Evolutionary conservation across 2,113 vertebrate genomes (phyloP), one percentile per base, ranked within the genome.

Genomic region (Galemys pyrenaicus): DNA sequence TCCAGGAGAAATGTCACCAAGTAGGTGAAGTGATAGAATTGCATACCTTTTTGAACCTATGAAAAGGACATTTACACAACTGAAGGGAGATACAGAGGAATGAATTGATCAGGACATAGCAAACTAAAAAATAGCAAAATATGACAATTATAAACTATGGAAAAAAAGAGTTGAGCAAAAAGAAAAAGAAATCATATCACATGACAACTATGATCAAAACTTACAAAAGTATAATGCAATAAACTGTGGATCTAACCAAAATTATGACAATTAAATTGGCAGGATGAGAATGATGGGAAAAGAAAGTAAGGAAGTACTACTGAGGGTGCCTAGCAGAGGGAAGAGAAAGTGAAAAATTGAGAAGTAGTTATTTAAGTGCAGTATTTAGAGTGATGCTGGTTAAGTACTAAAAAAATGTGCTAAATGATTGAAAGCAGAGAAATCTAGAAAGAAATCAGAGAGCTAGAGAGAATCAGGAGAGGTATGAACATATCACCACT

Each of bases 251-350:
- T 64, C 46, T 28, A 26, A 37, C 3, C 71, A 51, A 83, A 87
- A 64, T 49, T 30, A 64, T 5, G 67, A 15, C 22, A 37, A 60
- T n/a, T 32, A 62, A 44, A 2, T 13, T 6, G 9, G 32, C 4
- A 64, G 5, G 32, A 13, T 20, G 9, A n/a, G n/a, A 37, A 9
- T 7, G 17, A 32, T 44, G 0, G n/a, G 5, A 39, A 6, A 4
- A 6, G 49, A 6, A 4, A 6, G 5, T 11, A 2, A 30, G 6
- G n/a, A 17, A 11, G 10, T 0, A 39, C 3, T 49, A 7, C 12
- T 3, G 26, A 6, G 15, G 32, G 26, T 13, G 24, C 3, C 4
- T 10, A 51, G 20, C 4, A 77, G 30, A 16, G 16, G 4, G 9
- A 88, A 71, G 30, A 65, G 71, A 74, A 91, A 67, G 37, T 19